phyloP scores from a whole-genome alignment of 2,797 vertebrate species.

The Ceyx erithaca region DNA sequence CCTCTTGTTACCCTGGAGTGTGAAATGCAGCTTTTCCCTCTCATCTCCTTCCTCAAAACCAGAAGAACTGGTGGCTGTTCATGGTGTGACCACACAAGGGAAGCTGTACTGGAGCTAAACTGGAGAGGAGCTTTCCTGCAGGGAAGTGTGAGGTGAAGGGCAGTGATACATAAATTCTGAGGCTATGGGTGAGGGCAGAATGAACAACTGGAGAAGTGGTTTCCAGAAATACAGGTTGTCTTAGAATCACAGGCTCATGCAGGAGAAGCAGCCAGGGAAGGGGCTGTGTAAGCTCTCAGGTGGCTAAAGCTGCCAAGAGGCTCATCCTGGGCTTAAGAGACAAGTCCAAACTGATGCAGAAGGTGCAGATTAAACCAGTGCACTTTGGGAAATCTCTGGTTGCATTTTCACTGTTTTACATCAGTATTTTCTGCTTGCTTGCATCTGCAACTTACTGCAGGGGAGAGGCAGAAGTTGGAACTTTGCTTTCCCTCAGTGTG shows the following conservation, averaged over 20 bases:
- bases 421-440: rapidly evolving
- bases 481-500: neutral
- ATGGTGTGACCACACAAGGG: neutral
- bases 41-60: neutral
- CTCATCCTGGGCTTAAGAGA: neutral
- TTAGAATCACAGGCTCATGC: too few relatives aligned
- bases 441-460: rapidly evolving
- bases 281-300: rapidly evolving
- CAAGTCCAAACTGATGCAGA: neutral
- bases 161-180: neutral
- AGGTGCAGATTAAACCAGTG: neutral
- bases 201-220: neutral
- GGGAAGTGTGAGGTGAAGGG: neutral
- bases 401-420: neutral
- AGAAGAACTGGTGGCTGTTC: neutral
- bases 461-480: neutral
- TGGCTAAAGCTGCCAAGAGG: neutral
- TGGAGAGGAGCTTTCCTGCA: neutral
- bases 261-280: neutral
- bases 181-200: neutral
- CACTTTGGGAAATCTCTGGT: rapidly evolving
- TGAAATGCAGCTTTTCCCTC: neutral
- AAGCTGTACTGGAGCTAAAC: neutral
- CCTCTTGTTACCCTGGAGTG: neutral
- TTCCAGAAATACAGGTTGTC: neutral